Evolutionary conservation across 2,797 vertebrate species (phyloP).

Genomic region (Microctenopoma steveboyesi): DNA sequence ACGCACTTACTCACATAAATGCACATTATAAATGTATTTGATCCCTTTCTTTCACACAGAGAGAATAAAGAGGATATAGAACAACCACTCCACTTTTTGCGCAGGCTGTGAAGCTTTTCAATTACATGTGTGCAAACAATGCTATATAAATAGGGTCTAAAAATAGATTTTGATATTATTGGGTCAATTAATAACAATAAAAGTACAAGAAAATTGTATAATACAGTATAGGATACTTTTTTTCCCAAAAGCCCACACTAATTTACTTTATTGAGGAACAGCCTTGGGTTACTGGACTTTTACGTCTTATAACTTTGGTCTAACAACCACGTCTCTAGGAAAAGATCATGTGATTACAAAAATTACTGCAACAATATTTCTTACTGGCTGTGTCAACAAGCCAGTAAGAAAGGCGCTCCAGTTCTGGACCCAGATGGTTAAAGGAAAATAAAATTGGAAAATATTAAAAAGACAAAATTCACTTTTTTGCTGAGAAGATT

Average conservation of each 20-base stretch:
- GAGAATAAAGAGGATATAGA: neutral
- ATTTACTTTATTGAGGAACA: neutral
- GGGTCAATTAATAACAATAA: neutral
- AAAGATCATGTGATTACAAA: neutral
- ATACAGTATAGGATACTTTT: neutral
- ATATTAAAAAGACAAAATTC: no score
- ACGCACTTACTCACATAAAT: conserved; percentile 4
- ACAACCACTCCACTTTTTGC: neutral
- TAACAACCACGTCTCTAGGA: neutral
- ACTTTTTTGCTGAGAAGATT: no score
- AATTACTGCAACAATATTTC: neutral
- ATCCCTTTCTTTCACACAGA: neutral
- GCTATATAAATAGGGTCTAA: conserved; percentile 1
- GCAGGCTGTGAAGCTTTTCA: conserved; percentile 14
- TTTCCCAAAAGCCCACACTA: neutral
- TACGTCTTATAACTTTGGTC: neutral
- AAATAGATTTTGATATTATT: neutral
- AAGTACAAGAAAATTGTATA: neutral
- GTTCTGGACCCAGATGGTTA: no score
- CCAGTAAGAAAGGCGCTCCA: no score
- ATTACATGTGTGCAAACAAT: conserved; percentile 18
- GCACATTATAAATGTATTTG: neutral
- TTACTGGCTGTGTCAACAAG: neutral
- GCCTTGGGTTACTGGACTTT: neutral
- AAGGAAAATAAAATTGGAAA: no score